Percentiles rank a stretch among this genome's conserved stretches.
Conservation (phyloP, 2,797 vertebrate genomes). For the Liasis olivaceus region DNA sequence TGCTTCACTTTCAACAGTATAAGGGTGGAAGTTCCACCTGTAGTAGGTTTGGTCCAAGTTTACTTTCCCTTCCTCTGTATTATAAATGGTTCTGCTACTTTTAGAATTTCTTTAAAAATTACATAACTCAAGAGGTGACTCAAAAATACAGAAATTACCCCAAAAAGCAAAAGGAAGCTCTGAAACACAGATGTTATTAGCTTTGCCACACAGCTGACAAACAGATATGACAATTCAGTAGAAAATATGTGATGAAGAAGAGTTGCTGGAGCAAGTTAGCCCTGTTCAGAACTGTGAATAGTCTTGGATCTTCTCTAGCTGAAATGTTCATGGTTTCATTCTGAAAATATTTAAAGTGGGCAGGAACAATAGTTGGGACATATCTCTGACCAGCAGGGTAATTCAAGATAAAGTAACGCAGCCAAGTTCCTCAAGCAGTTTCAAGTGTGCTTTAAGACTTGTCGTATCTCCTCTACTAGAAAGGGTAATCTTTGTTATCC, state of each 20-base stretch:
- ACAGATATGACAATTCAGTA: neutral
- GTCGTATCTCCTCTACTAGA: constrained; percentile 59
- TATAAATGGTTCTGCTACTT: neutral
- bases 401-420: constrained; percentile 54
- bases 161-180: neutral
- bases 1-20: neutral
- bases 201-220: neutral
- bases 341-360: neutral
- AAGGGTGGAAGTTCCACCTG: neutral
- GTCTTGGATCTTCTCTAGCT: neutral
- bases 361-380: constrained; percentile 33
- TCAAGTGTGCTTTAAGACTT: constrained; percentile 68
- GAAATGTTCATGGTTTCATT: constrained; percentile 37
- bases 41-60: constrained; percentile 43
- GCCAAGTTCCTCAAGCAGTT: constrained; percentile 30
- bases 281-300: neutral
- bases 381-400: constrained; percentile 64
- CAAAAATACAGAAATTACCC: neutral
- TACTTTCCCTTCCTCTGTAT: neutral
- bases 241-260: constrained; percentile 1
- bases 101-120: neutral
- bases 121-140: constrained; percentile 48
- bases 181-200: neutral
- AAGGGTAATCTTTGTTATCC: constrained; percentile 52
- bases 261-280: neutral